Base-by-base conservation (phyloP, 1,140 invertebrate species). In the Megalopta genalis region DNA sequence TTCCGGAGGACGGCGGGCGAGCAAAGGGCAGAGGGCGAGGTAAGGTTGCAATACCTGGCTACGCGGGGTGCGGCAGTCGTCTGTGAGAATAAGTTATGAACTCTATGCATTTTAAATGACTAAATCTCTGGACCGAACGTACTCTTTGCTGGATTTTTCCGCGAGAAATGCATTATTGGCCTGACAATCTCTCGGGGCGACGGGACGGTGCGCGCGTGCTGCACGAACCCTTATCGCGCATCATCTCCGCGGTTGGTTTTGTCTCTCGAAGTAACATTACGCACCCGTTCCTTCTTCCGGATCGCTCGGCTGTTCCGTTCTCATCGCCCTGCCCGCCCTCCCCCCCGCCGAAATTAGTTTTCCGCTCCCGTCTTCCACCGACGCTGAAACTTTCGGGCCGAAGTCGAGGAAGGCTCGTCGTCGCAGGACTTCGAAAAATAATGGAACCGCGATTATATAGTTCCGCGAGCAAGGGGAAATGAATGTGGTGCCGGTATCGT, bases 31-130 rank as follows among this genome's bases (percentile, higher is more conserved):
- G 27, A 23, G 49, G 57, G 60, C 60, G 23, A 32, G 27, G 57
- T n/a, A 42, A 63, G 73, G 70, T 65, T 59, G 80, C 78, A 72
- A 80, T 80, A 69, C 71, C 60, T 21, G 60, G 25, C 8, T 57
- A 21, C 23, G 59, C 54, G 60, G 37, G 59, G 67, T 42, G 77
- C 64, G 80, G 37, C 65, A 83, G 84, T 84, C 84, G 84, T 77
- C 67, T 81, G n/a, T n/a, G 85, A 80, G 88, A 90, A 90, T 90
- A 90, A 90, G 89, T 90, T 89, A 90, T 89, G 88, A 90, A 90
- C 89, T 90, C 89, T 89, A 90, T 90, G 89, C 89, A 90, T 90
- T 90, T 90, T 90, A 90, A 90, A 90, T 87, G 89, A 90, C 89
- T 88, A 90, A 90, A 90, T 90, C 88, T 90, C 88, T 88, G 87